Conservation (phyloP, 2,797 vertebrate genomes). For the Amblyopsis hoosieri region DNA sequence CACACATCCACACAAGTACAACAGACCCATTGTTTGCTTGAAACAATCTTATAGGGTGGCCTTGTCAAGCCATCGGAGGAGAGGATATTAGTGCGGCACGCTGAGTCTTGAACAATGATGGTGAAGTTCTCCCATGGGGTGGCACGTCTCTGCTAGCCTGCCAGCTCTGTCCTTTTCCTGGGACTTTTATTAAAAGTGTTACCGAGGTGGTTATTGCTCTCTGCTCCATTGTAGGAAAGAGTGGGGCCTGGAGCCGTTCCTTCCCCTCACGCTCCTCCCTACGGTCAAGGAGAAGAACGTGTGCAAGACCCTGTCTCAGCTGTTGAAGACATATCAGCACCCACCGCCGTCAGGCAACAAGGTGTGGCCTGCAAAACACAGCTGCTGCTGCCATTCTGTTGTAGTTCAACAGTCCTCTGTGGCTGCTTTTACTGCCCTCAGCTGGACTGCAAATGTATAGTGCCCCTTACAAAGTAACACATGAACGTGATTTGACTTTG, state of each 20-base stretch:
- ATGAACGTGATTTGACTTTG: too few species aligned
- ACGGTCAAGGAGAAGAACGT: conserved; percentile 96
- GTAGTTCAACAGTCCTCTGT: background rate
- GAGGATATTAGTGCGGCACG: conserved; percentile 22
- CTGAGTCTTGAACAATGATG: conserved; percentile 2
- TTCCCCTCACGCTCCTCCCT: conserved; percentile 93
- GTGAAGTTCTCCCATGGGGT: conserved; percentile 6
- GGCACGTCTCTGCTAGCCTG: conserved; percentile 12
- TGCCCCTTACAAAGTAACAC: background rate
- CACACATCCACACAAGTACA: conserved; percentile 51
- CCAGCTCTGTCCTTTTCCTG: conserved; percentile 1
- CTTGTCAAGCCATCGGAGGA: conserved; percentile 27
- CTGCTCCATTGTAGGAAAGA: conserved; percentile 85
- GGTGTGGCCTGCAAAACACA: conserved; percentile 70
- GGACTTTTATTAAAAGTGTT: conserved; percentile 6
- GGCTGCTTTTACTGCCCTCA: background rate
- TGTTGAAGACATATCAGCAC: conserved; percentile 95
- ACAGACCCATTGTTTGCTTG: conserved; percentile 36
- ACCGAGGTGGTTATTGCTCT: conserved; percentile 33
- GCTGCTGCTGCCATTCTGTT: conserved; percentile 6
- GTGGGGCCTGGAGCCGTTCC: conserved; percentile 97
- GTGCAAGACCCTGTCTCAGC: conserved; percentile 93
- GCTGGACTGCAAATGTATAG: too few species aligned
- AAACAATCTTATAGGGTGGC: conserved; percentile 34
- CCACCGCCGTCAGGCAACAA: conserved; percentile 91